Evolutionary conservation across 1,140 invertebrate genomes (phyloP).

Genomic region (Hirudo medicinalis): DNA sequence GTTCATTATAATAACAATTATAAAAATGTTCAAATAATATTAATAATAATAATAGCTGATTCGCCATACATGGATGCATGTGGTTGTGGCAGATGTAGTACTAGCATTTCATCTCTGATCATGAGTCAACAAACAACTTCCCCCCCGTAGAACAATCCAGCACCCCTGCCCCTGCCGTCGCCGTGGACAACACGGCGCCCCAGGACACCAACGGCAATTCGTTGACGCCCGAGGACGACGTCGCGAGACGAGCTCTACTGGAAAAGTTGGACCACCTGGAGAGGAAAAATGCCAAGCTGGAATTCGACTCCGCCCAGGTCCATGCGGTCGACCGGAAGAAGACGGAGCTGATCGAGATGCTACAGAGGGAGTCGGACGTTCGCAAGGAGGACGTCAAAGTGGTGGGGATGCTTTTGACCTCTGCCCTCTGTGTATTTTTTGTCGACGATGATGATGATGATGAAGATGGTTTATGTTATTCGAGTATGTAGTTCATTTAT

Average conservation of each 20-base stretch:
- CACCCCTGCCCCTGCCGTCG: not conserved
- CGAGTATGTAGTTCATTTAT: too few species aligned
- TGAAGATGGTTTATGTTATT: not conserved
- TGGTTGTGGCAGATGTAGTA: too few species aligned
- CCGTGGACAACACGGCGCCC: not conserved
- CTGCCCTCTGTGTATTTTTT: too few species aligned
- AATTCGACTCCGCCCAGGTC: constrained; percentile 19
- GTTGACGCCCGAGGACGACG: not conserved
- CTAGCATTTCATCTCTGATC: too few species aligned
- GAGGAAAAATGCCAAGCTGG: constrained; percentile 9
- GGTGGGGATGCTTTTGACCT: not conserved
- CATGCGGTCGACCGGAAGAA: not conserved
- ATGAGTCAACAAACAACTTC: not conserved
- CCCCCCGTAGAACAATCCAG: not conserved
- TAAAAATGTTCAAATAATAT: too few species aligned
- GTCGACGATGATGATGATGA: not conserved
- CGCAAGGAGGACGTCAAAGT: constrained; percentile 14
- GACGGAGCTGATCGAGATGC: not conserved
- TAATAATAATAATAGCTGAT: too few species aligned
- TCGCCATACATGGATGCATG: too few species aligned
- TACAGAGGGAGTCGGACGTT: constrained; percentile 18
- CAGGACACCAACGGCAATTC: not conserved
- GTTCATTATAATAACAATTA: too few species aligned
- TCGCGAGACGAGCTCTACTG: not conserved
- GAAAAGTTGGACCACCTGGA: constrained; percentile 17